Base-by-base conservation (phyloP, 2,888 invertebrate genomes). In the Exephanes ischioxanthus region DNA sequence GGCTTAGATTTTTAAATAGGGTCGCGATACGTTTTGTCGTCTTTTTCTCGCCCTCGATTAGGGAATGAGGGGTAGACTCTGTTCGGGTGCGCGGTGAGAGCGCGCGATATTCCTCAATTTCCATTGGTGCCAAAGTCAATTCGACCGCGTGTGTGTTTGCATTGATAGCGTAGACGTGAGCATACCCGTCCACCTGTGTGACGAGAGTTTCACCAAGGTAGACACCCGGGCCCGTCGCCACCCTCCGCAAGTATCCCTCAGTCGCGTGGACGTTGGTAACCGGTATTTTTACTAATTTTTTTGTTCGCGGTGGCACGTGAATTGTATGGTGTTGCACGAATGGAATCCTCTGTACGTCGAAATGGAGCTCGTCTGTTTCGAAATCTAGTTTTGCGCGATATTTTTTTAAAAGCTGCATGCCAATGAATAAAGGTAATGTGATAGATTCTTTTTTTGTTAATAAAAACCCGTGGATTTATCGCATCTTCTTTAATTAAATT, bases 201-300 rank as follows among this genome's bases (percentile, higher is more conserved):
- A 58, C 58, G 26, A 58, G 68, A 22, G 68, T 26, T 48, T 68
- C 45, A 48, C 45, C 58, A 2, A 58, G 58, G 26, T 58, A 58
- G 0, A 58, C 58, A 0, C 58, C 58, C 0, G 55, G 55, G 6
- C 19, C 55, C 0, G 55, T 11, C n/a, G 4, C 55, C 4, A 58
- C 19, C 19, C 55, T 3, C 22, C 22, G 19, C 19, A 58, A 1
- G 3, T 58, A 58, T 4, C 55, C 55, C 6, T 58, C n/a, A n/a
- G n/a, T n/a, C n/a, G n/a, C n/a, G n/a, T n/a, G n/a, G n/a, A n/a
- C n/a, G 19, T 22, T 58, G 19, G 19, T n/a, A 58, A 68, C 16
- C 14, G 68, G 68, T 48, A 68, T 41, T 14, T 9, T 26, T 4
- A 68, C 26, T 26, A 68, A 48, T 26, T 26, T 45, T 48, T 68